These are phyloP conservation scores for Rhipidura dahli DNA, from an alignment of 2,113 vertebrate genomes.

Conservation along the genomic window DNA sequence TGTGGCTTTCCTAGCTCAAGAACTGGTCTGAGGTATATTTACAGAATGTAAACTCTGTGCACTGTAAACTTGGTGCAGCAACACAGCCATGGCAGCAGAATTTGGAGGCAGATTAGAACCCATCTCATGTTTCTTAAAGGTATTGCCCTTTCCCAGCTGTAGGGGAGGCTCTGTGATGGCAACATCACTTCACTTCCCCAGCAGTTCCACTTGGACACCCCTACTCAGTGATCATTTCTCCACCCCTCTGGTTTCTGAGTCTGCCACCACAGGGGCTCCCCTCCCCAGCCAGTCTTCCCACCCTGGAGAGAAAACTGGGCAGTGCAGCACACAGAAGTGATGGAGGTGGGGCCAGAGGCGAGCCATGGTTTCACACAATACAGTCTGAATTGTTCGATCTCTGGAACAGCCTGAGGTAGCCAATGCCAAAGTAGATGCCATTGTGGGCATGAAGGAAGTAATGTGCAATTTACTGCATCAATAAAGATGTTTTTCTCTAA, in stretches of 20 bases:
- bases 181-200: accelerated
- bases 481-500: neutral
- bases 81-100: neutral
- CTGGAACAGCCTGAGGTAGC: neutral
- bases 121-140: neutral
- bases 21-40: neutral
- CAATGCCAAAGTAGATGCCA: neutral
- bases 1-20: neutral
- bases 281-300: neutral
- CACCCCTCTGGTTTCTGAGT: neutral
- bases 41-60: neutral
- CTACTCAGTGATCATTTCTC: neutral
- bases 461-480: neutral
- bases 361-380: neutral
- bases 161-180: neutral
- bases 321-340: neutral
- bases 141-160: neutral
- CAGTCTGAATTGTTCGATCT: neutral
- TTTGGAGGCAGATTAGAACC: neutral
- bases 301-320: neutral
- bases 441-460: neutral
- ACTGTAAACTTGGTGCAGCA: neutral
- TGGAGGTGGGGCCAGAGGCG: neutral
- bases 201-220: neutral
- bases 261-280: neutral